Evolutionary conservation across 2,797 vertebrate genomes (phyloP), one percentile per base, ranked within the genome.

Genomic region (Setipinna tenuifilis): DNA sequence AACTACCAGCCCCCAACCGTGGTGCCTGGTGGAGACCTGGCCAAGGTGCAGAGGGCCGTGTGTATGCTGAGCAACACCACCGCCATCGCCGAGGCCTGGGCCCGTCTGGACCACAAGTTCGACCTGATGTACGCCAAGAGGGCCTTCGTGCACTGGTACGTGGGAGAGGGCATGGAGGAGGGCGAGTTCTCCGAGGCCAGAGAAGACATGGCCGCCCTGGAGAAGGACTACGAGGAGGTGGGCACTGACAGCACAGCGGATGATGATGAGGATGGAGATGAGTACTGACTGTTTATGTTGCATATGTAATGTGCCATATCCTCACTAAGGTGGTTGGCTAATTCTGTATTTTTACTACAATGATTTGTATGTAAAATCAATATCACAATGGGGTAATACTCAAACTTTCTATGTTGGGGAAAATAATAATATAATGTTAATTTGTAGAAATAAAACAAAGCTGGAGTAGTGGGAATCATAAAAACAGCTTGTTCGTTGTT

Each of bases 111-210:
- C 91, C 97, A 98, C 93, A 99, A 98, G 93, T 99, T 99, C 85
- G 98, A 99, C 89, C 95, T 99, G 85, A 99, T 98, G 98, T 99
- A 97, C 0, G 97, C 98, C 94, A 96, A 96, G 92, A 93, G 94
- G 87, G 96, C 95, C 91, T 96, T 96, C 86, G 95, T 95, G 65
- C 95, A 96, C 92, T 96, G 95, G 96, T 96, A 96, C 19, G 96
- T 97, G 83, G 94, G 96, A 6, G 96, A 97, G 92, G 95, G 95
- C 25, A 96, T 95, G 96, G 96, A 97, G 93, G 96, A 97, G 85
- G 96, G 95, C 1, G 96, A 96, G 90, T 97, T 96, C 91, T 96
- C 93, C 2, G 95, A 97, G 91, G 96, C 96, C 10, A 93, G 96
- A 88, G 96, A 97, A 86, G 96, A 97, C 21, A 96, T 97, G 96